A percentile compares a stretch with the other conserved stretches of the same genome.
Conservation (phyloP, 2,113 vertebrate genomes). For the human (Homo sapiens) region DNA sequence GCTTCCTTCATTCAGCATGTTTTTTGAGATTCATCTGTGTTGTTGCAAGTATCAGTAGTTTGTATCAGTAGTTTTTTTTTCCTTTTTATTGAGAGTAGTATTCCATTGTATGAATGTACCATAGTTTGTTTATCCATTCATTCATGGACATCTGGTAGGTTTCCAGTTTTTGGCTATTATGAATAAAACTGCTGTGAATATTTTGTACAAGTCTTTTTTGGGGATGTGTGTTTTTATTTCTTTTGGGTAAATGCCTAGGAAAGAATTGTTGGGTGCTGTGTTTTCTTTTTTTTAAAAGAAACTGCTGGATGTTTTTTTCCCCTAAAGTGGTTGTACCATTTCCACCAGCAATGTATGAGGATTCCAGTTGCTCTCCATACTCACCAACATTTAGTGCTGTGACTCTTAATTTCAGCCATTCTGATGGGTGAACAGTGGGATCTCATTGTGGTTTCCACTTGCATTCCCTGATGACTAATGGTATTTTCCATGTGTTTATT, state of each 20-base stretch:
- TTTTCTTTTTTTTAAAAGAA: conserved; percentile 28
- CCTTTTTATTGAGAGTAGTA: not conserved
- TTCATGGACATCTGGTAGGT: conserved; percentile 54
- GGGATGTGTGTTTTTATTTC: conserved; percentile 26
- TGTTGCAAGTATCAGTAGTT: not conserved
- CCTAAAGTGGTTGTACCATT: not conserved
- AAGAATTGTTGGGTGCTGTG: conserved; percentile 39
- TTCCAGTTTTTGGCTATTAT: conserved; percentile 46
- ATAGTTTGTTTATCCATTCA: not conserved
- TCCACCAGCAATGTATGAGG: not conserved
- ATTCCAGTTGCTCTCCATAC: not conserved
- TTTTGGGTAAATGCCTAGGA: conserved; percentile 31
- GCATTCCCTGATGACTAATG: not conserved
- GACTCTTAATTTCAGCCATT: not conserved
- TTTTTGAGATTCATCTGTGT: not conserved
- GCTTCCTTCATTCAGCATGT: not conserved
- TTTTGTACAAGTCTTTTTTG: conserved; percentile 36
- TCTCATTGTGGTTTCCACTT: not conserved
- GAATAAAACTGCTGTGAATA: conserved; percentile 41
- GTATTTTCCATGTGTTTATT: not conserved
- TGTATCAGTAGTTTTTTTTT: not conserved
- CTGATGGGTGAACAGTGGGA: not conserved
- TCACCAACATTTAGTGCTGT: not conserved
- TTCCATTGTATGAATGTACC: conserved; percentile 14
- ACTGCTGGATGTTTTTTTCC: not conserved